Conservation (phyloP, 2,797 vertebrate species). For the Danio tinwini region DNA sequence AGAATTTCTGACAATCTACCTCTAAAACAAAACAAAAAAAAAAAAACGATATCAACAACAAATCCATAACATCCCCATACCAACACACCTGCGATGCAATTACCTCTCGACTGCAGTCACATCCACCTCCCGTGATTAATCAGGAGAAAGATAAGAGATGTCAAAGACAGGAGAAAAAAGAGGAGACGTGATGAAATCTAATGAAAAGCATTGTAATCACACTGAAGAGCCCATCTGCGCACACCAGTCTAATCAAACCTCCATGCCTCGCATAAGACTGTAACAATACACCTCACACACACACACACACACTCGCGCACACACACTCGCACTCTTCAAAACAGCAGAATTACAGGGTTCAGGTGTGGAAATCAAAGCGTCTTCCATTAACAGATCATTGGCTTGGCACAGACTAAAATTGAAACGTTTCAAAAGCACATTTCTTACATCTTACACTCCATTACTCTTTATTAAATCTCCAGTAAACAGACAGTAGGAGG, state of each 20-base stretch:
- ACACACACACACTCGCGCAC: slow-evolving; percentile 24
- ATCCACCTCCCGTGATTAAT: slow-evolving; percentile 50
- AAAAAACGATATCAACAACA: background rate
- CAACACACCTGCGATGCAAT: slow-evolving; percentile 47
- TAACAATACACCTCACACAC: slow-evolving; percentile 22
- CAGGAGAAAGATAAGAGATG: slow-evolving; percentile 6
- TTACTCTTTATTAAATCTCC: slow-evolving; percentile 22
- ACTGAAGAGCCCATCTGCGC: slow-evolving; percentile 57
- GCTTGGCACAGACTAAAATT: background rate
- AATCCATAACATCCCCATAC: slow-evolving; percentile 5
- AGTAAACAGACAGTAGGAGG: slow-evolving; percentile 24
- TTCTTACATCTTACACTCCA: slow-evolving; percentile 1
- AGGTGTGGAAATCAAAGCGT: slow-evolving; percentile 27
- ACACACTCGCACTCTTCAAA: background rate
- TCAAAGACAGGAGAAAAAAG: slow-evolving; percentile 31
- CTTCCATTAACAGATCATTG: background rate
- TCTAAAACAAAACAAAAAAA: background rate
- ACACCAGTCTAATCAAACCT: slow-evolving; percentile 55
- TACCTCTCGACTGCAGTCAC: slow-evolving; percentile 27
- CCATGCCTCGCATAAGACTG: slow-evolving; percentile 28
- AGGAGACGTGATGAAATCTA: slow-evolving; percentile 58
- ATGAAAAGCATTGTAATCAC: slow-evolving; percentile 61
- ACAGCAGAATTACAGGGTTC: background rate
- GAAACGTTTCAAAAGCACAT: slow-evolving; percentile 13
- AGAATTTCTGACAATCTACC: background rate